Evolutionary conservation across 2,797 vertebrate species (phyloP), one percentile per base, ranked within the genome.

Genomic region (Serranus cabrilla): DNA sequence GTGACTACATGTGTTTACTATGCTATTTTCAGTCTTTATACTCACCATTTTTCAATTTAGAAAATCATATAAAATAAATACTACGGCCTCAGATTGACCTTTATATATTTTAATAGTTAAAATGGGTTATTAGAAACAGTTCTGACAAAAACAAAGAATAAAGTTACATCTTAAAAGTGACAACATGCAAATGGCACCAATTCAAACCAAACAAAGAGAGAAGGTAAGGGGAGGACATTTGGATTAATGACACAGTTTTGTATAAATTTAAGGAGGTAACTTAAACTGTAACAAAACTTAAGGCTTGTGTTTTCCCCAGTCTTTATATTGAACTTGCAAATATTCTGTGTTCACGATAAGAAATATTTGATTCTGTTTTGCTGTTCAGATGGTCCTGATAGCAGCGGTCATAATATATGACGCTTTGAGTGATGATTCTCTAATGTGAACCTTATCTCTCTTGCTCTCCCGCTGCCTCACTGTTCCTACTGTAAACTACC

Each of bases 401-500:
- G 43, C 20, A 1, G 39, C 10, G 17, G 27, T 69, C 20, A 27
- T 61, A 37, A 50, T 66, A 42, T 7, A 61, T 73, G 49, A 50
- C 1, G 2, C 40, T 45, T 25, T 52, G 18, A 79, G 16, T 42
- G 59, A 80, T 76, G 65, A 76, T 58, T 50, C 75, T 83, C 45
- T 55, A 40, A 80, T 50, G 23, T 62, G 61, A 62, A 34, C 49
- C 56, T 70, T 78, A 75, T 78, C 64, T 76, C 42, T 50, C 31
- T 42, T 20, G 4, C 39, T 60, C 59, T 60, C 46, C 17, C n/a
- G 7, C 43, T 43, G 3, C 13, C 27, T 21, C 34, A 18, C 21
- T 43, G 16, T 61, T 60, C 67, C 16, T 54, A 56, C 60, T 58
- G 58, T 78, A 80, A 78, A 72, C 46, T 25, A 34, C 57, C 60